Base-by-base conservation (phyloP, 2,113 vertebrate species). In the Indicator indicator region DNA sequence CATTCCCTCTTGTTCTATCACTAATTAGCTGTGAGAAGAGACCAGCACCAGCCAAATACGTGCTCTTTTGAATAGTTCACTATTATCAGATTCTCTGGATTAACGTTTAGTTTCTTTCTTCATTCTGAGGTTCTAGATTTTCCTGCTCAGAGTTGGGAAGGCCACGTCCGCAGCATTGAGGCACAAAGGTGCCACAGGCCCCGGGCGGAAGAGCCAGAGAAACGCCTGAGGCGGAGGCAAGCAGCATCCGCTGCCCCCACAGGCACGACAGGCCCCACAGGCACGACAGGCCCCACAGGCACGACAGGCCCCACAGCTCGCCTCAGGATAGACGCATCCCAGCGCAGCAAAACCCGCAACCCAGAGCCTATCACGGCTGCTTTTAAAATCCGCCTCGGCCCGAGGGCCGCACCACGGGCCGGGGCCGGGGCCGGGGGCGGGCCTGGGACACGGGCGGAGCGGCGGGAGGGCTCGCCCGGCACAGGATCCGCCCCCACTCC, bases 331-430 rank as follows among this genome's bases (percentile, higher is more conserved):
- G 38, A 2, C 0, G 27, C 6, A 13, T 3, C 26, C 1, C 0
- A 6, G 1, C 56, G 36, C 36, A 36, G 36, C 36, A 36, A 36
- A 36, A 36, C 36, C 36, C 36, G 8, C 36, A 36, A 36, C 36
- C 36, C 36, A 1, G 0, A 7, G 0, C 0, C 0, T 44, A 2
- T 30, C 21, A 10, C 1, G 14, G 1, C 44, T 1, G 9, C 0
- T 19, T 44, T 44, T 2, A 1, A 1, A 4, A 68, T 6, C 65
- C 16, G 26, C 16, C 26, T 24, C 21, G 23, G 11, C 36, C 38
- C 10, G 4, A 38, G 4, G 28, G 30, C 54, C 17, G 10, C 9
- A 11, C 20, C 4, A 44, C 17, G n/a, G n/a, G n/a, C n/a, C n/a
- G n/a, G n/a, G n/a, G n/a, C n/a, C n/a, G n/a, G 9, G 4, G 10